A percentile compares a stretch with the other conserved stretches of the same genome.
These are phyloP conservation scores for Coreoperca whiteheadi DNA, from an alignment of 2,113 vertebrate species.

Conservation along the genomic window DNA sequence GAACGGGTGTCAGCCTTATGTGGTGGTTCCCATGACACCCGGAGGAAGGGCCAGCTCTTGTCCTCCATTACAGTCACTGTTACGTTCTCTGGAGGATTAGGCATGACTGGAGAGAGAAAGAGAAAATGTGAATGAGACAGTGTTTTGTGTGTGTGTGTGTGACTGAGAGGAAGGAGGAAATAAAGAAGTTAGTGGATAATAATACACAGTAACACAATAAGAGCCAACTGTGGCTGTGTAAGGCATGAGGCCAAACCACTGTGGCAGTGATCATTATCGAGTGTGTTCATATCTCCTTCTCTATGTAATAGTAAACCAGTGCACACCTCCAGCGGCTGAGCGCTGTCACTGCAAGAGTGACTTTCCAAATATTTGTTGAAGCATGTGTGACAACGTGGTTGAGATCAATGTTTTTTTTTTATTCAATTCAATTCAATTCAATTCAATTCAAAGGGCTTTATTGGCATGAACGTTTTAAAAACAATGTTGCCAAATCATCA, in stretches of 20 bases:
- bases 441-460: no score
- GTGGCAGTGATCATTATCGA: neutral
- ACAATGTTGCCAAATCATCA: no score
- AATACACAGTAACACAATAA: neutral
- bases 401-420: slow-evolving; percentile 1
- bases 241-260: neutral
- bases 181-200: neutral
- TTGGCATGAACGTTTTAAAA: no score
- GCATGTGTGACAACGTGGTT: neutral
- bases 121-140: slow-evolving; percentile 2
- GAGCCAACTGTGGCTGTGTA: neutral
- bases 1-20: slow-evolving; percentile 83
- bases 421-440: no score
- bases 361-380: slow-evolving; percentile 16
- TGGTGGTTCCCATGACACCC: slow-evolving; percentile 90
- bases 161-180: neutral
- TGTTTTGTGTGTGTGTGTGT: neutral
- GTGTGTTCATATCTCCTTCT: neutral
- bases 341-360: neutral
- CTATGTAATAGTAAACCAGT: slow-evolving; percentile 9
- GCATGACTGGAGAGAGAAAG: slow-evolving; percentile 85
- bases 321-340: neutral
- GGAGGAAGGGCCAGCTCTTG: slow-evolving; percentile 81
- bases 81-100: slow-evolving; percentile 89
- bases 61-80: slow-evolving; percentile 74